phyloP scores from a whole-genome alignment of 2,888 invertebrate species.

The Drosophila atroscutellata region DNA sequence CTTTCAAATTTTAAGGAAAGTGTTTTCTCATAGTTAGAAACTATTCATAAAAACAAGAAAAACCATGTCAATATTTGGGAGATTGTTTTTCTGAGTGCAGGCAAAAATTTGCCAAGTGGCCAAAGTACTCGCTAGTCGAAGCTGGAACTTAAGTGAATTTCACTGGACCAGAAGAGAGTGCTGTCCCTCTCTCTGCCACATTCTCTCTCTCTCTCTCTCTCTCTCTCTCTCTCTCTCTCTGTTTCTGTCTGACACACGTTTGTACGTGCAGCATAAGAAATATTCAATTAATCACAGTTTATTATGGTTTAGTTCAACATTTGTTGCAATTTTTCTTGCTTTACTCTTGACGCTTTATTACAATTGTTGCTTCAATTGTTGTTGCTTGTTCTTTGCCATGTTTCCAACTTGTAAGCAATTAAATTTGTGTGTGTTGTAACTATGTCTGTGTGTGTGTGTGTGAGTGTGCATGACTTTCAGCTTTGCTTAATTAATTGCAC shows the following conservation, averaged over 20 bases:
- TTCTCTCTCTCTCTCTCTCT: background rate
- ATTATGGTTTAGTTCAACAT: constrained; percentile 79
- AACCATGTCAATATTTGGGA: too few species aligned
- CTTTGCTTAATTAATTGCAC: constrained; percentile 78
- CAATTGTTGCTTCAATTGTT: constrained; percentile 66
- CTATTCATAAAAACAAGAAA: too few species aligned
- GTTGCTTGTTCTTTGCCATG: constrained; percentile 61
- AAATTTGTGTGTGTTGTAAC: constrained; percentile 57
- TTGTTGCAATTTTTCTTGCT: constrained; percentile 80
- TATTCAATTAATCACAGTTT: constrained; percentile 81
- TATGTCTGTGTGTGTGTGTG: constrained; percentile 36
- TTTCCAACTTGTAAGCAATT: constrained; percentile 79
- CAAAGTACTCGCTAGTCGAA: constrained; percentile 30
- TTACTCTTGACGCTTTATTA: constrained; percentile 75
- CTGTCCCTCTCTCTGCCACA: background rate
- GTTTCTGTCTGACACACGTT: background rate
- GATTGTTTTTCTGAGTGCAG: background rate
- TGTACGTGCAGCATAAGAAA: constrained; percentile 72
- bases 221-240: background rate
- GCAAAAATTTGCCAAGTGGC: constrained; percentile 51
- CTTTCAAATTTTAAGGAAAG: background rate
- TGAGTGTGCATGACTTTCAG: constrained; percentile 67
- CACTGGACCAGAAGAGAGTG: constrained; percentile 7
- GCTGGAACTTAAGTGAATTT: constrained; percentile 47
- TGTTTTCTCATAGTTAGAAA: too few species aligned